Evolutionary conservation across 2,113 vertebrate species (phyloP), one percentile per base, ranked within the genome.

Genomic region (Cyprinodon tularosa): DNA sequence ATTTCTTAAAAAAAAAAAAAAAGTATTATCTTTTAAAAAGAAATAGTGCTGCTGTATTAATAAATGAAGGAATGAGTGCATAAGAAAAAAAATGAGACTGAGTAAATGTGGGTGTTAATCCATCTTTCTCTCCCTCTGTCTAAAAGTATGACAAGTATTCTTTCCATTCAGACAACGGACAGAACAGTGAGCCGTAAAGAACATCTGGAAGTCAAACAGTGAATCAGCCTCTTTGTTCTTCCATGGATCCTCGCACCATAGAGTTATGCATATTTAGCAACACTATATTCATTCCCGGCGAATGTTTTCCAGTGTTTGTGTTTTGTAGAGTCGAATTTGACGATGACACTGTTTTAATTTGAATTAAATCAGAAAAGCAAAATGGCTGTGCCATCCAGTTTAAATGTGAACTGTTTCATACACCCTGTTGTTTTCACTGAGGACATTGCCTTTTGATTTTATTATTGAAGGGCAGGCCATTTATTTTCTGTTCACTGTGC

Each of bases 91-190:
- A 68, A 73, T 65, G 67, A 77, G 68, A 68, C 74, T 62, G 63
- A 75, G 44, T 74, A 59, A 2, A 48, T 79, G 85, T 86, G 83
- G 84, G 77, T 86, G 84, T 89, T 69, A 53, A 72, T 42, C 44
- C 37, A 12, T 85, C 77, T 80, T 59, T 84, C 84, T 88, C 45
- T 81, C 72, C 72, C 67, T 83, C 78, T 81, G 70, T 91, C 76
- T 72, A 75, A 80, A 93, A 93, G 83, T 90, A 94, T 95, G 93
- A 93, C 72, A 94, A 92, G 84, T 90, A 94, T 93, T 93, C 87
- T 88, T 84, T 87, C 87, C 82, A 83, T 87, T 88, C 72, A 44
- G 85, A 84, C 81, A 29, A 88, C 81, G 89, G 77, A 78, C 74
- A 89, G 72, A 80, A 78, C 83, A 89, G 76, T 74, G 37, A 82